A percentile compares a stretch with the other conserved stretches of the same genome.
phyloP scores from a whole-genome alignment of 2,888 invertebrate genomes.

The Leptopterna dolabrata region DNA sequence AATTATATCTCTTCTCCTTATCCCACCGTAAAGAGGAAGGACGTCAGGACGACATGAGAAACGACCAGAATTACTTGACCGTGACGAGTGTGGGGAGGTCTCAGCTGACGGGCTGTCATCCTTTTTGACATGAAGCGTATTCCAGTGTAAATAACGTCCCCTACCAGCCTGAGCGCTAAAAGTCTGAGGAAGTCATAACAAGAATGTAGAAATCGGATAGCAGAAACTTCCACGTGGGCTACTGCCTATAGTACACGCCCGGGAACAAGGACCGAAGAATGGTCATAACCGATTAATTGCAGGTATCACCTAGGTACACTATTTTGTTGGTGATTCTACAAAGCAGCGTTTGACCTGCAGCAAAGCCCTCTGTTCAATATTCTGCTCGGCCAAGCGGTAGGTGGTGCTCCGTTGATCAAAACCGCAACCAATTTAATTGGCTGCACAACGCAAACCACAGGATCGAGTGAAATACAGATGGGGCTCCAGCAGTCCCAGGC shows the following conservation, averaged over 20 bases:
- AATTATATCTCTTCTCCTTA: background rate
- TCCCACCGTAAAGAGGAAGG: background rate
- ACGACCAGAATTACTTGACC: background rate
- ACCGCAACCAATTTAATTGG: conserved; percentile 3
- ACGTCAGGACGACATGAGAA: background rate
- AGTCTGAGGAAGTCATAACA: background rate
- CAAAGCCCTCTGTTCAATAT: background rate
- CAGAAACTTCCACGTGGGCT: background rate
- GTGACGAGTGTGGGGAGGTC: background rate
- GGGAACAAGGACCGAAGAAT: background rate
- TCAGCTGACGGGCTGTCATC: background rate
- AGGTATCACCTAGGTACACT: background rate
- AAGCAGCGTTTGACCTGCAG: background rate
- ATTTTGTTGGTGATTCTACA: background rate
- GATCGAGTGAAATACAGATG: background rate
- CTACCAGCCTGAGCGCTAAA: background rate
- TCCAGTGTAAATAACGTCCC: background rate
- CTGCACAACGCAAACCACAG: conserved; percentile 3
- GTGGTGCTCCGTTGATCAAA: background rate
- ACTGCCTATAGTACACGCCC: no score
- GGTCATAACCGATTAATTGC: background rate
- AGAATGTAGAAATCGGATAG: background rate
- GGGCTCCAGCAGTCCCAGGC: background rate
- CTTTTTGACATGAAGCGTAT: background rate
- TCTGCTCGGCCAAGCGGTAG: background rate